These are phyloP conservation scores for Tenthredo notha DNA, from an alignment of 2,888 invertebrate species.

Conservation along the genomic window DNA sequence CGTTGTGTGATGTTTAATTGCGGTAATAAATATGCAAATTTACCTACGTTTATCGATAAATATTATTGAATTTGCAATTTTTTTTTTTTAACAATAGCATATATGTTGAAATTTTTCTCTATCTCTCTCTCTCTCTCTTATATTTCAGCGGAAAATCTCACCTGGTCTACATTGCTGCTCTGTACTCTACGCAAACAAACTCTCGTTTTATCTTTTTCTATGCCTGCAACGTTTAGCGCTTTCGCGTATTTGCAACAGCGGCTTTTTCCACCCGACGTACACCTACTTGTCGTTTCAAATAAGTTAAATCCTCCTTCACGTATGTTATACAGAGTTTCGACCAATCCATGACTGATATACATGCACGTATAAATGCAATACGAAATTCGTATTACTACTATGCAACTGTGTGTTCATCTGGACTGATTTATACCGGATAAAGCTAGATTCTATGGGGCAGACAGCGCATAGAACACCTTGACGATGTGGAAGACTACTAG, in stretches of 20 bases:
- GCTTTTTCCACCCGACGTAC: background rate
- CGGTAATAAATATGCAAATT: background rate
- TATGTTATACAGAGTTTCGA: background rate
- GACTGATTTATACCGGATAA: constrained; percentile 9
- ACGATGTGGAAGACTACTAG: background rate
- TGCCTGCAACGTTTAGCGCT: background rate
- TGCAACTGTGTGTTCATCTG: background rate
- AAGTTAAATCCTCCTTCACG: constrained; percentile 18
- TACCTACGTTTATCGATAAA: background rate
- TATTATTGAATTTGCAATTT: background rate
- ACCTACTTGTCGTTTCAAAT: constrained; percentile 6
- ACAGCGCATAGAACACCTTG: background rate
- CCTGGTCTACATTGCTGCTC: constrained; percentile 10
- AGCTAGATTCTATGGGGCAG: background rate
- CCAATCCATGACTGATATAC: background rate
- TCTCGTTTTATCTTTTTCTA: background rate
- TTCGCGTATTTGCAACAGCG: background rate
- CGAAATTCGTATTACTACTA: background rate
- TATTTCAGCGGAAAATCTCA: background rate
- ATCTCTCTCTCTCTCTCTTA: background rate
- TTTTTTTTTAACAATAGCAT: background rate
- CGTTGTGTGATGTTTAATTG: background rate
- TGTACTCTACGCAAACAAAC: constrained; percentile 21
- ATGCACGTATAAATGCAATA: background rate
- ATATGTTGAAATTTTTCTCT: background rate